Evolutionary conservation across 1,140 invertebrate genomes (phyloP).

Genomic region (Diabrotica virgifera): DNA sequence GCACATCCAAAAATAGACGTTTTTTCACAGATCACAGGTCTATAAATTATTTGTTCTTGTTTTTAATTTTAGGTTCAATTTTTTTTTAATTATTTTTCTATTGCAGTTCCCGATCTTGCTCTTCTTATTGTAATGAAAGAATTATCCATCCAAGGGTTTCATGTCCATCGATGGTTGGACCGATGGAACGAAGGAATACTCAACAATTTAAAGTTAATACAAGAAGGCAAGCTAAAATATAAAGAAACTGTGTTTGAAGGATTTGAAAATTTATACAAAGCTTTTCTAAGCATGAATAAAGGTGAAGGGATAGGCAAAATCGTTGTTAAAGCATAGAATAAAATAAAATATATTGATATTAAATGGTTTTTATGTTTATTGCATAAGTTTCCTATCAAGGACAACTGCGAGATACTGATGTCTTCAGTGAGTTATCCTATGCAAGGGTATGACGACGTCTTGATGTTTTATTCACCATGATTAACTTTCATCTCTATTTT

Average conservation of each 20-base stretch:
- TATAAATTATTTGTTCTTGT: background rate
- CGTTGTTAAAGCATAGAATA: constrained; percentile 49
- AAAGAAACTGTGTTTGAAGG: constrained; percentile 61
- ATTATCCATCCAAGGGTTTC: constrained; percentile 61
- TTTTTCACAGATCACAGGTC: too few species aligned
- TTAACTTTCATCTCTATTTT: too few species aligned
- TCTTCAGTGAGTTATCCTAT: too few species aligned
- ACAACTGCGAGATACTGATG: too few species aligned
- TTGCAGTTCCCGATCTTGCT: constrained; percentile 47
- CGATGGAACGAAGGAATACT: constrained; percentile 55
- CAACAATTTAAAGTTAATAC: constrained; percentile 58
- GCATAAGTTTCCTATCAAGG: too few species aligned
- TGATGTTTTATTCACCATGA: too few species aligned
- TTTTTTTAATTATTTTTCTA: constrained; percentile 32
- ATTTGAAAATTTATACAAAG: constrained; percentile 65
- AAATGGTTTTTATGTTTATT: too few species aligned
- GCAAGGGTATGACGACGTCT: too few species aligned
- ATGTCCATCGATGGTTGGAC: constrained; percentile 52
- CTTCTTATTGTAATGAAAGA: constrained; percentile 53
- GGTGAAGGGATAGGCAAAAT: constrained; percentile 67
- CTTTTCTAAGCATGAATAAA: constrained; percentile 60
- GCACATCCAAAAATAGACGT: too few species aligned
- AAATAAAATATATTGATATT: too few species aligned
- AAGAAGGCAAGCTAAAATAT: constrained; percentile 60
- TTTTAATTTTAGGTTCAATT: constrained; percentile 23